Conservation (phyloP, 2,888 invertebrate species). For the Stenolophus ochropezus region DNA sequence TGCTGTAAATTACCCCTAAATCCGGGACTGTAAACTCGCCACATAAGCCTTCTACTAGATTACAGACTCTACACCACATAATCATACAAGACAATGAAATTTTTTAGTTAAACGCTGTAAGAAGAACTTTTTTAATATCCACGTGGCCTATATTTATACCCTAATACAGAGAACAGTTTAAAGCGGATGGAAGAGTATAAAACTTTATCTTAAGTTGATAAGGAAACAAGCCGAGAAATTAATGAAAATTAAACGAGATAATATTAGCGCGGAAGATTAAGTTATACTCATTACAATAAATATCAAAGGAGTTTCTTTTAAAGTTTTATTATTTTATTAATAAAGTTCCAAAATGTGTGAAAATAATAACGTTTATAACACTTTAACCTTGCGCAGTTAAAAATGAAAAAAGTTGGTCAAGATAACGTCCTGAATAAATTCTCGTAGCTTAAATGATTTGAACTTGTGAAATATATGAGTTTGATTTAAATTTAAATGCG, state of each 20-base stretch:
- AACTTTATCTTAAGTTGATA: slow-evolving; percentile 2
- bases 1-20: background rate
- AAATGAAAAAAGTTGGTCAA: slow-evolving; percentile 17
- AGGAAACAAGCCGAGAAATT: slow-evolving; percentile 11
- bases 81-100: background rate
- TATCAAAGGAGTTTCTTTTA: background rate
- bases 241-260: slow-evolving; percentile 20
- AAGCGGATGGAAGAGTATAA: slow-evolving; percentile 7
- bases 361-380: background rate
- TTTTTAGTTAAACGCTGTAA: background rate
- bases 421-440: background rate
- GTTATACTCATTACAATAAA: background rate
- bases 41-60: background rate
- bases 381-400: background rate
- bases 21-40: background rate
- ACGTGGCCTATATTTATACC: slow-evolving; percentile 18
- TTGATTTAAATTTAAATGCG: slow-evolving; percentile 56
- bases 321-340: background rate
- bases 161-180: slow-evolving; percentile 1
- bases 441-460: slow-evolving; percentile 14
- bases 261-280: background rate
- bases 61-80: background rate
- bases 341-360: background rate
- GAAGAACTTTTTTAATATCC: slow-evolving; percentile 35
- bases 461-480: slow-evolving; percentile 26